phyloP scores from a whole-genome alignment of 2,797 vertebrate species.

The Melanotaenia pygmaea region DNA sequence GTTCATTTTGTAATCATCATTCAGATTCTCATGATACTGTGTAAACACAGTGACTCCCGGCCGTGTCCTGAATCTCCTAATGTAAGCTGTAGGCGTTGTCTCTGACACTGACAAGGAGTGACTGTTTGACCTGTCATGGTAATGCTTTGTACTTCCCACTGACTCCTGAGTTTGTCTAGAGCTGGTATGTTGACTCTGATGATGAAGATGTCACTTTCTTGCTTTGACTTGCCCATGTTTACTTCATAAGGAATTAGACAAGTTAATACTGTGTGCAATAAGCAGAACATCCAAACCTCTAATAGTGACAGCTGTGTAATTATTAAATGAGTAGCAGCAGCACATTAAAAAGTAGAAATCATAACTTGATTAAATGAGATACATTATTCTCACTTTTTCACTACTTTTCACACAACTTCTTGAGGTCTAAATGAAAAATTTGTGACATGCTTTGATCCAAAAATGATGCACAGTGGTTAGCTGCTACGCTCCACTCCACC shows the following conservation, averaged over 20 bases:
- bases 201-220: slow-evolving; percentile 31
- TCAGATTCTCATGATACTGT: slow-evolving; percentile 51
- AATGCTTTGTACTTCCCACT: slow-evolving; percentile 20
- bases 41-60: slow-evolving; percentile 68
- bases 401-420: no score
- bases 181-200: slow-evolving; percentile 61
- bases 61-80: slow-evolving; percentile 37
- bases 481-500: no score
- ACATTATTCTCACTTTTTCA: neutral
- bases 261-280: neutral
- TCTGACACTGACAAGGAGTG: slow-evolving; percentile 31
- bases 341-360: neutral
- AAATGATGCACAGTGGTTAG: neutral
- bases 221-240: slow-evolving; percentile 49
- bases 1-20: slow-evolving; percentile 34
- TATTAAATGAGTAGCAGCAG: neutral
- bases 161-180: slow-evolving; percentile 35
- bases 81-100: slow-evolving; percentile 77
- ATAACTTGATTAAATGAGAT: neutral
- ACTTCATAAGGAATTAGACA: slow-evolving; percentile 24
- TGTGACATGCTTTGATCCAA: neutral
- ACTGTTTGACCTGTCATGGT: slow-evolving; percentile 73
- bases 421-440: no score
- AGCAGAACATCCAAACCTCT: slow-evolving; percentile 1
- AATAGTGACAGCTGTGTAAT: slow-evolving; percentile 3